Evolutionary conservation across 2,888 invertebrate species (phyloP).

Genomic region (Agapostemon virescens): DNA sequence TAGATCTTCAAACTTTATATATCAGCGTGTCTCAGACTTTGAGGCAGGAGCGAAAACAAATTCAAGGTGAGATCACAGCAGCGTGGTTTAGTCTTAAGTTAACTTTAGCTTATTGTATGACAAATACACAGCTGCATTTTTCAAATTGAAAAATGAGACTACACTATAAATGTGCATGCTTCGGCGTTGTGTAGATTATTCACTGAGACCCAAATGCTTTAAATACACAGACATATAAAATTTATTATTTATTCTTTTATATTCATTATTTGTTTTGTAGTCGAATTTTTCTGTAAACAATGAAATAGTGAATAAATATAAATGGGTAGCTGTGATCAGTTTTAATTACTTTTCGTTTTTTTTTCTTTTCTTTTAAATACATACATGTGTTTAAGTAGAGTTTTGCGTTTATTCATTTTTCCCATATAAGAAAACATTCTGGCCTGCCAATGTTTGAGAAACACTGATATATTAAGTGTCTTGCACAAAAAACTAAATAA

Average conservation of each 20-base stretch:
- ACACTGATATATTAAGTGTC: slow-evolving; percentile 74
- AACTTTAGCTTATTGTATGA: slow-evolving; percentile 78
- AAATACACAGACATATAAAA: slow-evolving; percentile 71
- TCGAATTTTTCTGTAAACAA: slow-evolving; percentile 64
- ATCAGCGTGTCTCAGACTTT: slow-evolving; percentile 84
- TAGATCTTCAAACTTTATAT: slow-evolving; percentile 82
- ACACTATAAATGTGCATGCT: slow-evolving; percentile 77
- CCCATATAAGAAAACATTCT: slow-evolving; percentile 55
- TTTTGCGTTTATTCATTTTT: slow-evolving; percentile 60
- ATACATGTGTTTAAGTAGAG: slow-evolving; percentile 59
- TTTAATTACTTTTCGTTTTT: slow-evolving; percentile 50
- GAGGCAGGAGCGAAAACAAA: slow-evolving; percentile 82
- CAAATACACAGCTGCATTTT: slow-evolving; percentile 76
- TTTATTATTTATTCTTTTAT: slow-evolving; percentile 63
- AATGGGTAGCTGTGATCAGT: slow-evolving; percentile 70
- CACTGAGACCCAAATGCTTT: slow-evolving; percentile 73
- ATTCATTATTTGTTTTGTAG: slow-evolving; percentile 68
- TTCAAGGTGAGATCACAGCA: slow-evolving; percentile 82
- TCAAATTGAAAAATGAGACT: slow-evolving; percentile 63
- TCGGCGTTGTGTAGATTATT: slow-evolving; percentile 76
- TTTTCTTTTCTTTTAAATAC: slow-evolving; percentile 30
- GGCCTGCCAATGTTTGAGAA: slow-evolving; percentile 75
- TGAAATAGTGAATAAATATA: slow-evolving; percentile 61
- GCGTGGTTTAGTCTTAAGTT: slow-evolving; percentile 78
- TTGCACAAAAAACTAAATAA: slow-evolving; percentile 63